phyloP scores from a whole-genome alignment of 1,140 invertebrate species.

The Heliconius hewitsoni region DNA sequence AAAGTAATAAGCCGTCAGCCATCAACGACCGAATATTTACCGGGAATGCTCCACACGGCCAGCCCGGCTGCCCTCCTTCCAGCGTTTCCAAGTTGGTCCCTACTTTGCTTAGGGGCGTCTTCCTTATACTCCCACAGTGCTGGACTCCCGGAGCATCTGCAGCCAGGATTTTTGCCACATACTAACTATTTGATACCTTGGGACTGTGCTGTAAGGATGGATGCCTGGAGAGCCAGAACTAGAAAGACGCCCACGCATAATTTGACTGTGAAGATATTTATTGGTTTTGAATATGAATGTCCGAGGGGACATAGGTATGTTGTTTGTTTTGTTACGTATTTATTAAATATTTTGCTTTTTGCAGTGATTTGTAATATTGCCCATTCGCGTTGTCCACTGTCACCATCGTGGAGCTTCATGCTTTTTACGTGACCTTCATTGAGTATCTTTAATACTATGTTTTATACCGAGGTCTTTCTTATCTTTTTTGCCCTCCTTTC shows the following conservation, averaged over 20 bases:
- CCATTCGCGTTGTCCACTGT: too few relatives aligned
- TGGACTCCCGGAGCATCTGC: slow-evolving; percentile 88
- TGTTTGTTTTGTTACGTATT: slow-evolving; percentile 29
- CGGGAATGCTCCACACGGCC: slow-evolving; percentile 92
- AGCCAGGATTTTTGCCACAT: slow-evolving; percentile 93
- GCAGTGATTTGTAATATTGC: too few relatives aligned
- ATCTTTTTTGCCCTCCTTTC: too few relatives aligned
- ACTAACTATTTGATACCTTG: slow-evolving; percentile 97
- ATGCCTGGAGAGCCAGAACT: slow-evolving; percentile 18
- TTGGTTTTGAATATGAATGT: slow-evolving; percentile 99
- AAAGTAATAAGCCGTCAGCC: slow-evolving; percentile 86
- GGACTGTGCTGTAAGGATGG: slow-evolving; percentile 90
- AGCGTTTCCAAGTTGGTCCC: slow-evolving; percentile 95
- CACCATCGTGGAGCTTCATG: too few relatives aligned
- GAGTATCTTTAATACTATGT: too few relatives aligned
- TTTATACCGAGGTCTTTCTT: too few relatives aligned
- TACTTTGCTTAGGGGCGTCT: slow-evolving; percentile 94
- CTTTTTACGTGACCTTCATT: too few relatives aligned
- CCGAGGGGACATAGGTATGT: slow-evolving; percentile 89
- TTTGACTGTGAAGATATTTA: slow-evolving; percentile 95
- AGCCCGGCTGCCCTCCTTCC: slow-evolving; percentile 91
- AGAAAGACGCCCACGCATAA: slow-evolving; percentile 4
- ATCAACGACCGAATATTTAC: slow-evolving; percentile 94
- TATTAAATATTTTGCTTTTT: too few relatives aligned
- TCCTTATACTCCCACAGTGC: slow-evolving; percentile 95